Base-by-base conservation (phyloP, 2,797 vertebrate genomes). In the Limosa lapponica region DNA sequence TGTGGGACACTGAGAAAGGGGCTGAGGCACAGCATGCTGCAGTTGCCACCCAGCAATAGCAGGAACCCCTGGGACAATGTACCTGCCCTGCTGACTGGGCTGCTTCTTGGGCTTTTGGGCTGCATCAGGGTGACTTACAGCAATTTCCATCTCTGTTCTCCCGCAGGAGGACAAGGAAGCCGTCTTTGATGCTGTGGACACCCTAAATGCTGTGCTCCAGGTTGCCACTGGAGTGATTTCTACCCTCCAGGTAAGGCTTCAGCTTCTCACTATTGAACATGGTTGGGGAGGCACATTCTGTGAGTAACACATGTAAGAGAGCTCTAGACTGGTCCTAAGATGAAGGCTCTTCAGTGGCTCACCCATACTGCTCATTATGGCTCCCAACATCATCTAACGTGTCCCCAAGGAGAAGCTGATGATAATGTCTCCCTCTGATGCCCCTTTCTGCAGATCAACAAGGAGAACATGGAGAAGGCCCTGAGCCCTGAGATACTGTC, bases 161-260 rank as follows among this genome's bases (percentile, higher is more conserved):
- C 28, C 2, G 7, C 95, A 99, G 99, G 99, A 99, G 94, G 99
- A 99, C 97, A 99, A 99, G 92, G 99, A 99, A 95, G 99, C 99
- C 1, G 99, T 99, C 98, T 99, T 99, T 96, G 99, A 99, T 97
- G 99, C 98, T 17, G 98, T 98, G 5, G 99, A 99, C 88, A 99
- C 99, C 13, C 91, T 99, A 95, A 98, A 97, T 22, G 98, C 98
- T 6, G 99, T 99, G 92, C 99, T 99, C 51, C 99, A 99, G 95
- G 99, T 99, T 93, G 97, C 99, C 57, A 98, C 98, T 3, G 99
- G 99, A 11, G 98, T 99, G 81, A 98, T 99, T 88, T 99, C 99
- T 9, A 99, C 99, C 19, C 97, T 99, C 30, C 97, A 99, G 98
- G 99, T 99, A 95, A 95, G 91, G 36, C 9, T 43, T 14, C 7